phyloP scores from a whole-genome alignment of 1,140 invertebrate species.

The Eciton burchellii region DNA sequence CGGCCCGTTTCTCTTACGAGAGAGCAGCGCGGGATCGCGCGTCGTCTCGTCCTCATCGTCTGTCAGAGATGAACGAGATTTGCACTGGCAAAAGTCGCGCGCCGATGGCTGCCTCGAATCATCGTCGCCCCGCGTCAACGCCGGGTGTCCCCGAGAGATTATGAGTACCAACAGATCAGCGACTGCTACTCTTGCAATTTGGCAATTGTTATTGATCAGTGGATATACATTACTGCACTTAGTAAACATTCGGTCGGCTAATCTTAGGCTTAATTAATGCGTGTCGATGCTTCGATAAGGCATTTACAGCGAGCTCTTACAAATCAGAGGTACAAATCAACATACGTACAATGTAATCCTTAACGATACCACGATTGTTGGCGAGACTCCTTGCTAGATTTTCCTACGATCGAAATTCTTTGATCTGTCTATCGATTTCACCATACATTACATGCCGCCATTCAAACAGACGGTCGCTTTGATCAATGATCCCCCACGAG shows the following conservation, averaged over 20 bases:
- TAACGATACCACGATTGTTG: conserved; percentile 28
- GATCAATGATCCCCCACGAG: conserved; percentile 16
- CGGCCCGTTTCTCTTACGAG: not conserved
- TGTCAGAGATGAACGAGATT: too few species aligned
- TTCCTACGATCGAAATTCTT: conserved; percentile 21
- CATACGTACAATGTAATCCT: conserved; percentile 42
- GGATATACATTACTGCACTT: conserved; percentile 60
- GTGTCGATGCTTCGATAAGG: conserved; percentile 23
- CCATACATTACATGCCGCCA: not conserved
- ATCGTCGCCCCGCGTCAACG: not conserved
- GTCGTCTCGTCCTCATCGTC: too few species aligned
- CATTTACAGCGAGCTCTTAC: conserved; percentile 39
- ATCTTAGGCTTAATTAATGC: conserved; percentile 49
- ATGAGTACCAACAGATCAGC: conserved; percentile 33
- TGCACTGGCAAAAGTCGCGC: too few species aligned
- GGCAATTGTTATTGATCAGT: conserved; percentile 56
- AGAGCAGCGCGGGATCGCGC: too few species aligned
- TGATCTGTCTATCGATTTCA: not conserved
- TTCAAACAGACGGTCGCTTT: conserved; percentile 1
- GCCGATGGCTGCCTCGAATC: not conserved
- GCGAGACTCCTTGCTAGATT: not conserved
- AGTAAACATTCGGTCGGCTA: conserved; percentile 47
- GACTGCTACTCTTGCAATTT: conserved; percentile 57
- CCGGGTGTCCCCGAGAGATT: conserved; percentile 18
- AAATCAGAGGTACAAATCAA: conserved; percentile 49